Evolutionary conservation across 2,797 vertebrate genomes (phyloP), one percentile per base, ranked within the genome.

Genomic region (Kryptopterus vitreolus): DNA sequence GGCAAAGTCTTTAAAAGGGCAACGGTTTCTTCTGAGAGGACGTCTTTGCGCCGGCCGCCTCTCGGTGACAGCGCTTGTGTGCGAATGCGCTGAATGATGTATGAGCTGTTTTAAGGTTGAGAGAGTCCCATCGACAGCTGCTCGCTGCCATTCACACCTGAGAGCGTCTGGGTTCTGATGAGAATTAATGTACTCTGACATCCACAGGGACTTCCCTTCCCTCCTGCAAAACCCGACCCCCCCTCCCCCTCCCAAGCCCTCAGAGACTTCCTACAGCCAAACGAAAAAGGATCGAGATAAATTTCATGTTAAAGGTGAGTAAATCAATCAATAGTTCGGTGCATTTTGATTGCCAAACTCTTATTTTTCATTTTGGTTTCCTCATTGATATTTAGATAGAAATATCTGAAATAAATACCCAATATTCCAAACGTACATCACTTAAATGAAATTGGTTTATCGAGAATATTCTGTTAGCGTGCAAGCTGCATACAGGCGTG

Each of bases 141-240:
- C 89, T 90, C 90, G 91, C 94, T 96, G 95, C 95, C 94, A 95
- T 94, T 96, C 95, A 96, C 95, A 96, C 94, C 93, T 94, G 92
- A 95, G 94, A 95, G 93, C 93, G 91, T 92, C 94, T 93, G 89
- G 92, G 92, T 94, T 93, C 93, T 92, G 94, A 96, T 95, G 94
- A 95, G 96, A 96, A 96, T 95, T 95, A 96, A 96, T 96, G 94
- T 95, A 90, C 93, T 95, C 92, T 94, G 95, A 96, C 93, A 95
- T 95, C 95, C 93, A 93, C 87, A 90, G 94, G 94, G 95, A 95
- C 90, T 93, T 87, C 88, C 89, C 85, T 90, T 92, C 55, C 70
- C 20, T 26, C 61, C 62, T n/a, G n/a, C n/a, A n/a, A n/a, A n/a
- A n/a, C 62, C 43, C 71, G 10, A 43, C 38, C 38, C 38, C 38